These are phyloP conservation scores for Acanthis flammea DNA, from an alignment of 2,797 vertebrate genomes.

Conservation along the genomic window DNA sequence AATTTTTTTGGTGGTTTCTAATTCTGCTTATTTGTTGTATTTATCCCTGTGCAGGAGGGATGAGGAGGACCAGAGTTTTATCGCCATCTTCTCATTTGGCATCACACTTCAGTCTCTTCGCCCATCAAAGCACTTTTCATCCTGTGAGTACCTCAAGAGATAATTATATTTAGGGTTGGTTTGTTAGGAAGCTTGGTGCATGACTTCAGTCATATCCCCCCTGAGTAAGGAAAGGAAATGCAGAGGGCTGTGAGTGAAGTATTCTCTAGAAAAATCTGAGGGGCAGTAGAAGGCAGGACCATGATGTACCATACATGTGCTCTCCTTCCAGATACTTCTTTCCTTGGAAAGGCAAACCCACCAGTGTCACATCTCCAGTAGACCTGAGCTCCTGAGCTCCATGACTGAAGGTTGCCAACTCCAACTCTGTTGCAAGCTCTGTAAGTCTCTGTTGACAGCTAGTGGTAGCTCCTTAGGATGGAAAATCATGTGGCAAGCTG, in stretches of 20 bases:
- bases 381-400: neutral
- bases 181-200: neutral
- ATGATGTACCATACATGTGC: neutral
- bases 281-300: neutral
- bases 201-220: neutral
- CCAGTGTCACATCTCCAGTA: neutral
- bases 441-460: neutral
- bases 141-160: neutral
- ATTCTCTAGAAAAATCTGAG: neutral
- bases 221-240: rapidly evolving
- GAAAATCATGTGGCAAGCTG: neutral
- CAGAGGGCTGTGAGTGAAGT: neutral
- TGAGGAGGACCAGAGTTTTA: neutral
- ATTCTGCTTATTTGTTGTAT: neutral
- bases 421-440: neutral
- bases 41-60: neutral
- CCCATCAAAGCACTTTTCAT: rapidly evolving
- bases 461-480: neutral
- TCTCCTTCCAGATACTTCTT: neutral
- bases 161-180: neutral
- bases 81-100: neutral
- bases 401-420: neutral
- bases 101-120: neutral
- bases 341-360: neutral
- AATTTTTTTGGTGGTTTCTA: neutral